These are phyloP conservation scores for Tromatobia lineatoria DNA, from an alignment of 2,888 invertebrate species.

Conservation along the genomic window DNA sequence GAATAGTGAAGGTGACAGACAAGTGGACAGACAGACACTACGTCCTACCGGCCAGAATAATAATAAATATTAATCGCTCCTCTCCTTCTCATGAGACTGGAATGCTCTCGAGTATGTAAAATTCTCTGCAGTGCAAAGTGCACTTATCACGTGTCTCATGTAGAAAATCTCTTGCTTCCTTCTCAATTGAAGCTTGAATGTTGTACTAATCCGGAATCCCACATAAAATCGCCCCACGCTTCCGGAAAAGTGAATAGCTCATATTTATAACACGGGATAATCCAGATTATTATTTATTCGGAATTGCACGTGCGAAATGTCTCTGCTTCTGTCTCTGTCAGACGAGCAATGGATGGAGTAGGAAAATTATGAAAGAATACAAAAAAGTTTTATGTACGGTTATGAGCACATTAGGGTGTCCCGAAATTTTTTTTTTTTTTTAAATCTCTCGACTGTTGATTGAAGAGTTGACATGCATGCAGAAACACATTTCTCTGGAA, in stretches of 20 bases:
- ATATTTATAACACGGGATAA: conserved; percentile 24
- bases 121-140: not conserved
- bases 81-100: conserved; percentile 16
- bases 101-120: conserved; percentile 43
- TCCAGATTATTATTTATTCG: conserved; percentile 40
- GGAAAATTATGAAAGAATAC: too few relatives aligned
- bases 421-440: too few relatives aligned
- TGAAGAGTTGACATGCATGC: too few relatives aligned
- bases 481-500: too few relatives aligned
- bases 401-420: too few relatives aligned
- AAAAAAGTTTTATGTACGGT: too few relatives aligned
- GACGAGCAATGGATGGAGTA: too few relatives aligned
- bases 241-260: conserved; percentile 48
- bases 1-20: conserved; percentile 61
- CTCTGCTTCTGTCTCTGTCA: too few relatives aligned
- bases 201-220: conserved; percentile 54
- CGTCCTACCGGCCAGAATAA: conserved; percentile 56
- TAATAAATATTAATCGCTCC: conserved; percentile 67
- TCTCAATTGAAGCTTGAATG: not conserved
- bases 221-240: not conserved
- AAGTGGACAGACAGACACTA: conserved; percentile 65
- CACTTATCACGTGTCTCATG: not conserved
- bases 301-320: not conserved
- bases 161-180: conserved; percentile 42
- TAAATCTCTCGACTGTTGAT: too few relatives aligned